These are phyloP conservation scores for Trissolcus basalis DNA, from an alignment of 1,140 invertebrate species.

Conservation along the genomic window DNA sequence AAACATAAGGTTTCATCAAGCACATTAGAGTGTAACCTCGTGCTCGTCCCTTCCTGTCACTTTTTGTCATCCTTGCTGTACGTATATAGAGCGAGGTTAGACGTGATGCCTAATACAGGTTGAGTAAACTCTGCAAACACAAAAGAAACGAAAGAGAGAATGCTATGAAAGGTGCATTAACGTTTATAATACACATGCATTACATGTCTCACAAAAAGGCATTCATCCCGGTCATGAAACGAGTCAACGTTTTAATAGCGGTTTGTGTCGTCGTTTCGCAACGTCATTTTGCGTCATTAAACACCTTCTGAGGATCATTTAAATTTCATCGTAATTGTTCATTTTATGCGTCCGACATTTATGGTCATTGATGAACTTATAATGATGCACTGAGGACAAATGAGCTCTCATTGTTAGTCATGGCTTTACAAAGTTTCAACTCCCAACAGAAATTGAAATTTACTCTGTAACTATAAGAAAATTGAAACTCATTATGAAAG, in stretches of 20 bases:
- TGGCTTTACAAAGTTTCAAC: neutral
- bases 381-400: constrained; percentile 31
- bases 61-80: constrained; percentile 37
- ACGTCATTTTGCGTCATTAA: constrained; percentile 53
- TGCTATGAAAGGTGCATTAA: constrained; percentile 42
- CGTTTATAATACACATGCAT: constrained; percentile 50
- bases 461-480: no score
- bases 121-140: constrained; percentile 37
- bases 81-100: constrained; percentile 54
- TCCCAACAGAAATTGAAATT: no score
- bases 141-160: constrained; percentile 42
- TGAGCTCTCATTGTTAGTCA: constrained; percentile 27
- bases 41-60: constrained; percentile 51
- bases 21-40: no score
- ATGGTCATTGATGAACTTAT: constrained; percentile 41
- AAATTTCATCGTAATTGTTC: constrained; percentile 46
- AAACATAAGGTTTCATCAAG: no score
- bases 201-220: constrained; percentile 42
- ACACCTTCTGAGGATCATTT: constrained; percentile 48
- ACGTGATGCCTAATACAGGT: constrained; percentile 30
- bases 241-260: constrained; percentile 55
- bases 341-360: constrained; percentile 31
- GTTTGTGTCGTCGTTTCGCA: constrained; percentile 45
- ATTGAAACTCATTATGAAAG: no score
- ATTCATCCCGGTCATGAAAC: constrained; percentile 50